Conservation (phyloP, 64 coral and sea anemone species). For the Porites lutea region DNA sequence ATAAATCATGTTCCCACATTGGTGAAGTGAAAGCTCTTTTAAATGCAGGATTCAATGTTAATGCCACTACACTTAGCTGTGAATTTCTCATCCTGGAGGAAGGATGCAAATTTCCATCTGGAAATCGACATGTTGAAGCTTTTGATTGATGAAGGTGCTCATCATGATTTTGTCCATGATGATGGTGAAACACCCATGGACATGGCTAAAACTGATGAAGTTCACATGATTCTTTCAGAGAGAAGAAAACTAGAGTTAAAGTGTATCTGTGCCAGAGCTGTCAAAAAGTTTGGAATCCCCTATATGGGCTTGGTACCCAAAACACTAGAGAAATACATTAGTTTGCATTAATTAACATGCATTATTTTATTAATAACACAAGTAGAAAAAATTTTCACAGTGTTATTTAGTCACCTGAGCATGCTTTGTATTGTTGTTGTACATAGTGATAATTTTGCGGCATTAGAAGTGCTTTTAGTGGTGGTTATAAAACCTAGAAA, state of each 20-base stretch:
- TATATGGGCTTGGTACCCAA: conserved; percentile 58
- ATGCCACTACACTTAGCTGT: conserved; percentile 29
- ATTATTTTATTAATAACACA: too few relatives aligned
- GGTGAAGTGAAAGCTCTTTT: conserved; percentile 19
- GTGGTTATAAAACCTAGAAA: too few relatives aligned
- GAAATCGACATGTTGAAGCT: background rate
- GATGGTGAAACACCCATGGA: conserved; percentile 21
- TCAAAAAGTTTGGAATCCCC: conserved; percentile 31
- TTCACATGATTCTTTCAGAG: conserved; percentile 21
- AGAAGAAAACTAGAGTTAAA: conserved; percentile 48
- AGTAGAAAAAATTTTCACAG: too few relatives aligned
- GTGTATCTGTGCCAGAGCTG: conserved; percentile 48
- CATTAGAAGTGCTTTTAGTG: too few relatives aligned
- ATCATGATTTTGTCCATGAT: conserved; percentile 29
- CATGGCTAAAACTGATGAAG: conserved; percentile 36
- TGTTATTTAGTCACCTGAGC: too few relatives aligned
- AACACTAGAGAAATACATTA: conserved; percentile 43
- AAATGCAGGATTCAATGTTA: conserved; percentile 24
- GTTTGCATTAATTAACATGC: conserved; percentile 22
- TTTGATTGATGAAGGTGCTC: conserved; percentile 2
- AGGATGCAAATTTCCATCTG: too few relatives aligned
- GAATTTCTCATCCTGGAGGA: too few relatives aligned
- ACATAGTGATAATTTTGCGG: too few relatives aligned
- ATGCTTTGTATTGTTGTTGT: too few relatives aligned
- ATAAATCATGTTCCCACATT: background rate